Percentiles rank a stretch among this genome's conserved stretches.
Conservation (phyloP, 2,888 invertebrate genomes). For the Coenonympha glycerion region DNA sequence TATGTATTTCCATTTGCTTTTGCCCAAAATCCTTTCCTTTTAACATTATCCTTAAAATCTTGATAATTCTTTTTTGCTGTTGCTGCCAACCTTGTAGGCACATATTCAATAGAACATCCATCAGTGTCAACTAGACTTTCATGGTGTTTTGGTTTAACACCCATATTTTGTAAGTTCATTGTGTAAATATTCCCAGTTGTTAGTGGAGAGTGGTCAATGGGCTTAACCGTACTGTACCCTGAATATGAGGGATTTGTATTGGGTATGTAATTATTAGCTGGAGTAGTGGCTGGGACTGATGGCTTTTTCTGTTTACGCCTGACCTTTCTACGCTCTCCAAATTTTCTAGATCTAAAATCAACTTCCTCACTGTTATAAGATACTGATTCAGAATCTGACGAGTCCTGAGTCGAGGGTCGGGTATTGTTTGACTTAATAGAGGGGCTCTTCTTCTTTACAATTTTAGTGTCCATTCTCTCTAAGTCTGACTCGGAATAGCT, state of each 20-base stretch:
- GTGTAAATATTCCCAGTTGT: constrained; percentile 64
- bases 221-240: constrained; percentile 57
- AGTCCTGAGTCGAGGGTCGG: constrained; percentile 41
- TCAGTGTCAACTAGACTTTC: constrained; percentile 45
- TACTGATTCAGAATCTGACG: constrained; percentile 55
- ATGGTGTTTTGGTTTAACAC: constrained; percentile 37
- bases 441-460: constrained; percentile 28
- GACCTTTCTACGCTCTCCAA: constrained; percentile 48
- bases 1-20: constrained; percentile 58
- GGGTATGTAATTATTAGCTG: constrained; percentile 34
- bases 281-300: constrained; percentile 30
- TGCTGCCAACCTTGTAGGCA: constrained; percentile 63
- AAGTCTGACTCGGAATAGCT: constrained; percentile 55
- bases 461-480: constrained; percentile 37
- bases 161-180: constrained; percentile 57
- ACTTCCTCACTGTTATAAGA: constrained; percentile 63
- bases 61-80: constrained; percentile 66
- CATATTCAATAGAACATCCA: constrained; percentile 63
- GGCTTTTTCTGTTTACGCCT: constrained; percentile 49
- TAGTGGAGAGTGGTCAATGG: constrained; percentile 51
- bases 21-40: constrained; percentile 65
- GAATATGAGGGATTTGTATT: constrained; percentile 38
- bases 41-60: constrained; percentile 66
- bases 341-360: constrained; percentile 62
- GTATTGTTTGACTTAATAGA: constrained; percentile 28